A percentile compares a stretch with the other conserved stretches of the same genome.
phyloP scores from a whole-genome alignment of 1,140 invertebrate genomes.

The Papilio dardanus region DNA sequence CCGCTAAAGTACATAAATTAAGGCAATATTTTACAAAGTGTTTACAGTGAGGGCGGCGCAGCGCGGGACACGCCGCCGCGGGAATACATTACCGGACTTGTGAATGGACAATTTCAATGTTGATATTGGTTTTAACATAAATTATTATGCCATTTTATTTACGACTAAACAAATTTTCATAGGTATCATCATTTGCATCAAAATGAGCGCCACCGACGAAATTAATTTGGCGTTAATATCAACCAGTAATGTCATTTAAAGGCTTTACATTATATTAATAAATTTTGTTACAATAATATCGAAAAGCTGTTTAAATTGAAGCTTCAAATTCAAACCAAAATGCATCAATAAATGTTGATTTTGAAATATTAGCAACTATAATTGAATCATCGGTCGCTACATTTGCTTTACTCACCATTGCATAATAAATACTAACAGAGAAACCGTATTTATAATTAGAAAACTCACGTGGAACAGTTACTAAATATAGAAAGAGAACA shows the following conservation, averaged over 20 bases:
- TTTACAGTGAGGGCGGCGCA: constrained; percentile 45
- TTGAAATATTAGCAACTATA: background rate
- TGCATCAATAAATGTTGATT: background rate
- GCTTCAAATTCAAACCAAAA: constrained; percentile 18
- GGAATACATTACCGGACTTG: constrained; percentile 61
- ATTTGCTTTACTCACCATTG: background rate
- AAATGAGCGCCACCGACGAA: constrained; percentile 5
- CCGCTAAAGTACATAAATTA: constrained; percentile 31
- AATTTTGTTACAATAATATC: background rate
- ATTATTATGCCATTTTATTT: constrained; percentile 40
- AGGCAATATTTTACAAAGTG: constrained; percentile 36
- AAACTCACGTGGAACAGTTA: background rate
- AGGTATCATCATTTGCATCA: constrained; percentile 22
- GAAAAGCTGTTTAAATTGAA: background rate
- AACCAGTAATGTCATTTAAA: constrained; percentile 38
- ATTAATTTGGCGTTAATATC: constrained; percentile 33
- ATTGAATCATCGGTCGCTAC: background rate
- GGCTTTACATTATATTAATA: constrained; percentile 13
- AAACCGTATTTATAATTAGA: background rate
- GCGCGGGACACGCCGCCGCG: constrained; percentile 41
- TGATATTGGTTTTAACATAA: constrained; percentile 61
- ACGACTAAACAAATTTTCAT: constrained; percentile 30
- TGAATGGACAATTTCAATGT: constrained; percentile 61
- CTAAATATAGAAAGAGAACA: background rate
- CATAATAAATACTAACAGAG: background rate